Percentiles rank a stretch among this genome's conserved stretches.
Evolutionary conservation across 2,797 vertebrate genomes (phyloP).

Genomic region (Scyliorhinus canicula): DNA sequence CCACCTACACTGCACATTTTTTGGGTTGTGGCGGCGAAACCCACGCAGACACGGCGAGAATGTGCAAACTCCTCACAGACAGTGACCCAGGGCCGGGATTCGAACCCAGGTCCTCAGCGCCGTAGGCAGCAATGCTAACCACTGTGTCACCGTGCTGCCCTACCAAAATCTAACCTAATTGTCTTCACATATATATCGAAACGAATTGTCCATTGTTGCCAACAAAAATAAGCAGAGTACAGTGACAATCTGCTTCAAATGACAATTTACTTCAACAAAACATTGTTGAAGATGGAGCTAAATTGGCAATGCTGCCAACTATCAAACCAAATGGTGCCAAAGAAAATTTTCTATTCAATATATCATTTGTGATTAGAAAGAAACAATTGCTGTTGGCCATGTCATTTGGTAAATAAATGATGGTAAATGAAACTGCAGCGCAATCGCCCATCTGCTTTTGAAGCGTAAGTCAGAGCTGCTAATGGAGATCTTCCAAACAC

Average conservation of each 20-base stretch:
- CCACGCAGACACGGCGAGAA: too few relatives aligned
- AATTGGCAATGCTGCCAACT: not conserved
- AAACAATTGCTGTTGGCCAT: not conserved
- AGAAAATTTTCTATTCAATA: not conserved
- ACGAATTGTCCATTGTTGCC: not conserved
- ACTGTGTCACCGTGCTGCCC: too few relatives aligned
- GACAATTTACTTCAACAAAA: not conserved
- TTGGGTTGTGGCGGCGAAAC: too few relatives aligned
- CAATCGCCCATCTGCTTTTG: not conserved
- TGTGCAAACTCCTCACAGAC: too few relatives aligned
- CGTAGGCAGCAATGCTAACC: too few relatives aligned
- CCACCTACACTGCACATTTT: too few relatives aligned
- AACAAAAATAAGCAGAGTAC: not conserved
- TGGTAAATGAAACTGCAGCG: not conserved
- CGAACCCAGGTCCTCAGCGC: too few relatives aligned
- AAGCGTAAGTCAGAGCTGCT: not conserved
- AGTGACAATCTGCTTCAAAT: not conserved
- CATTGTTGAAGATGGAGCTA: not conserved
- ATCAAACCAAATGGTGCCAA: not conserved
- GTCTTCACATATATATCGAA: not conserved
- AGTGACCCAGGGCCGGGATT: too few relatives aligned
- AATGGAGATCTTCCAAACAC: not conserved
- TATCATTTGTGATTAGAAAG: not conserved
- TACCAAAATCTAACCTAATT: not conserved
- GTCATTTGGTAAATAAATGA: not conserved